Evolutionary conservation across 2,888 invertebrate genomes (phyloP).

Genomic region (Torymus tubicola): DNA sequence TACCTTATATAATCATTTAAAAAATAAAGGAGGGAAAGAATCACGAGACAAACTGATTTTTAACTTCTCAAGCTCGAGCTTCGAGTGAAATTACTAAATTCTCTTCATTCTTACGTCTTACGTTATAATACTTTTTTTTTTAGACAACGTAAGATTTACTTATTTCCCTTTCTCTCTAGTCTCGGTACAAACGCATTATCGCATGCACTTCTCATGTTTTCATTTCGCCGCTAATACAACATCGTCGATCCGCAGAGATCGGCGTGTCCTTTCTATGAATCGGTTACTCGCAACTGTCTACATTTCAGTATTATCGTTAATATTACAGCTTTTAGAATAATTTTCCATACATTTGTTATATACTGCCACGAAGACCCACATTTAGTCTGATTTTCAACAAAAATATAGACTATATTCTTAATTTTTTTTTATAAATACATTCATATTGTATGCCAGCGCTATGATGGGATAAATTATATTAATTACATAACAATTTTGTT

Average conservation of each 20-base stretch:
- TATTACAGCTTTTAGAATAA: slow-evolving; percentile 22
- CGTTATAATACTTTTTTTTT: slow-evolving; percentile 38
- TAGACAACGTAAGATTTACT: slow-evolving; percentile 32
- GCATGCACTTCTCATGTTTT: slow-evolving; percentile 18
- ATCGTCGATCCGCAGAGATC: slow-evolving; percentile 47
- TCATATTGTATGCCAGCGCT: not conserved
- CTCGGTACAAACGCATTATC: slow-evolving; percentile 42
- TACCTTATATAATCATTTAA: not conserved
- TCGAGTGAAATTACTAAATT: not conserved
- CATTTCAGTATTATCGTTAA: not conserved
- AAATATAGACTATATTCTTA: slow-evolving; percentile 42
- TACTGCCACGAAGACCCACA: slow-evolving; percentile 23
- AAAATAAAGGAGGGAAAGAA: slow-evolving; percentile 34
- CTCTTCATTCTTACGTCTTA: slow-evolving; percentile 37
- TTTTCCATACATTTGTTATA: slow-evolving; percentile 3
- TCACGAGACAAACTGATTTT: slow-evolving; percentile 6
- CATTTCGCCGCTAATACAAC: slow-evolving; percentile 19
- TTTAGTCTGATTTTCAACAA: slow-evolving; percentile 43
- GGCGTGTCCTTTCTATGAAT: slow-evolving; percentile 37
- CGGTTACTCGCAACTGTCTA: not conserved
- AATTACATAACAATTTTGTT: slow-evolving; percentile 30
- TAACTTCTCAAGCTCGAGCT: slow-evolving; percentile 23
- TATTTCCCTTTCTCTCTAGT: slow-evolving; percentile 20
- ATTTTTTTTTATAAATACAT: slow-evolving; percentile 18
- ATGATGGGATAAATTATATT: slow-evolving; percentile 22